A percentile compares a stretch with the other conserved stretches of the same genome.
phyloP scores from a whole-genome alignment of 1,140 invertebrate genomes.

The Palaemon carinicauda region DNA sequence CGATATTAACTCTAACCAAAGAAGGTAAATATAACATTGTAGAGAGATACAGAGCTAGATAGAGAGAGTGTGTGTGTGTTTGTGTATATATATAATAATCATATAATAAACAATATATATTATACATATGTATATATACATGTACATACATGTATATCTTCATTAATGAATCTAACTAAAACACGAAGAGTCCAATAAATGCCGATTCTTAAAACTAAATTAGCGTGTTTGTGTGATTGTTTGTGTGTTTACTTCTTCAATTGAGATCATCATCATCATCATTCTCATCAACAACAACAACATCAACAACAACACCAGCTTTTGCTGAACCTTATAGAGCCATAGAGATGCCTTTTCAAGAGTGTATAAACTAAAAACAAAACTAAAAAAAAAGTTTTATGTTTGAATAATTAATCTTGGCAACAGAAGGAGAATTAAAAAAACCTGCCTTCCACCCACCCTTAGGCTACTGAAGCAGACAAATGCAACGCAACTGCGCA shows the following conservation, averaged over 20 bases:
- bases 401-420: slow-evolving; percentile 29
- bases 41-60: no score
- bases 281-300: background rate
- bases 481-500: slow-evolving; percentile 34
- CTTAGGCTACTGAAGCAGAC: slow-evolving; percentile 48
- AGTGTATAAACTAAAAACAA: background rate
- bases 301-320: slow-evolving; percentile 3
- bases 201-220: no score
- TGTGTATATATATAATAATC: no score
- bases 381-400: slow-evolving; percentile 40
- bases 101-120: no score
- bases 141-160: no score
- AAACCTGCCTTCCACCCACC: slow-evolving; percentile 43
- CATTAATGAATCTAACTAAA: no score
- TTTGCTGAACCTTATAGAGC: slow-evolving; percentile 35
- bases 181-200: no score
- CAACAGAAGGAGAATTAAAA: slow-evolving; percentile 28
- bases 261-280: no score
- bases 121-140: no score
- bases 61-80: no score
- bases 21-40: slow-evolving; percentile 39
- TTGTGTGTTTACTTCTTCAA: no score
- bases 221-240: no score
- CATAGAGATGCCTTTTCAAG: slow-evolving; percentile 9
- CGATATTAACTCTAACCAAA: slow-evolving; percentile 48